Base-by-base conservation (phyloP, 2,888 invertebrate species). In the Drosophila robusta region DNA sequence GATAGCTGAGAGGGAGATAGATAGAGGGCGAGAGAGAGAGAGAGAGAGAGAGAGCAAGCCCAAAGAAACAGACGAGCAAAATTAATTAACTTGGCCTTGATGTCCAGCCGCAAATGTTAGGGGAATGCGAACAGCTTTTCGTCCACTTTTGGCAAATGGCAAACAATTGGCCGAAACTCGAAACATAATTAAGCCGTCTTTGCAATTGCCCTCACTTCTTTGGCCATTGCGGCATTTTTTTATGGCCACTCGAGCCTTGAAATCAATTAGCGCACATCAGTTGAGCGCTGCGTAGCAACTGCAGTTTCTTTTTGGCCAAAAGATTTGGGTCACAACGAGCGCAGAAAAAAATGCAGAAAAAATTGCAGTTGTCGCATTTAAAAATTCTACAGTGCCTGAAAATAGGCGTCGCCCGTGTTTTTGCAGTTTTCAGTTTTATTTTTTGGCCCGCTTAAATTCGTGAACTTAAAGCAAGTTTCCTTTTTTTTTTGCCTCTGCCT, bases 151-250 rank as follows among this genome's bases (percentile, higher is more conserved):
- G 65, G 46, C 66, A 62, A 78, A 70, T 76, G 50, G 38, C 82
- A 78, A 84, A 75, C 73, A 84, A 84, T 84, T 84, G 73, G 50
- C 71, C 64, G 26, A 64, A 72, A 71, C 75, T 87, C 56, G 70
- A 79, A 87, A 87, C 70, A 85, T 83, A 87, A 85, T 83, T 87
- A 82, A 76, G 79, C 68, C 68, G 70, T 60, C 57, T 70, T 79
- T 57, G 54, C 46, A 54, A 42, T 44, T 51, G 45, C 42, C 47
- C 29, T 1, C 29, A 29, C 29, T 29, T 2, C 29, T 8, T 8
- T 29, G 55, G 54, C 46, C 56, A 42, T 44, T 51, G 45, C 50
- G 36, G 29, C 55, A 11, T 26, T 26, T 42, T 32, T 24, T 50
- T 41, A 51, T 45, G 50, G 62, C 55, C 78, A 8, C 81, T 51